phyloP scores from a whole-genome alignment of 2,113 vertebrate species.

The Kryptolebias marmoratus region DNA sequence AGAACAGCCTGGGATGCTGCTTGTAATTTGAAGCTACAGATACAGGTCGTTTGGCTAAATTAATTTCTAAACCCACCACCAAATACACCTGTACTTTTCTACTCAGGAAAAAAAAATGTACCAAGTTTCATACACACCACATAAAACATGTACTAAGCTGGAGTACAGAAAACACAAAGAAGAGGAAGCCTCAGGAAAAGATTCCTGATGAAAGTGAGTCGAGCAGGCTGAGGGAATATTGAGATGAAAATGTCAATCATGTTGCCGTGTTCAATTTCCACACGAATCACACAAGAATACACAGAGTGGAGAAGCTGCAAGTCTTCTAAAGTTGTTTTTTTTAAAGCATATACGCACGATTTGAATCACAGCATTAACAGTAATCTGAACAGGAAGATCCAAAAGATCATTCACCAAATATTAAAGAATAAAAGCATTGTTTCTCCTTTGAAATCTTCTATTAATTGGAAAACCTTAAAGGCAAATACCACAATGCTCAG shows the following conservation, averaged over 20 bases:
- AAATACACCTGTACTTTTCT: slow-evolving; percentile 36
- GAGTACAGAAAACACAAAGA: slow-evolving; percentile 19
- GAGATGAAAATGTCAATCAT: slow-evolving; percentile 32
- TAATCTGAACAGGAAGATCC: slow-evolving; percentile 38
- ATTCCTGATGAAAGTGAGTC: slow-evolving; percentile 15
- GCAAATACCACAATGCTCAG: not conserved
- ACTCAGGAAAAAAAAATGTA: slow-evolving; percentile 44
- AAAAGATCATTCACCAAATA: slow-evolving; percentile 28
- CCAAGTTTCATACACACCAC: not conserved
- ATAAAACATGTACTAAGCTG: slow-evolving; percentile 1
- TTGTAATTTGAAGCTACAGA: slow-evolving; percentile 57
- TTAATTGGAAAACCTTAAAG: slow-evolving; percentile 26
- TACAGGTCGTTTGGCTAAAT: slow-evolving; percentile 54
- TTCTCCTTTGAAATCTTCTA: slow-evolving; percentile 26
- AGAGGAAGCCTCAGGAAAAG: slow-evolving; percentile 25
- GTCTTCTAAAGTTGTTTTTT: not conserved
- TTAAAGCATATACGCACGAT: not conserved
- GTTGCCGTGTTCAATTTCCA: slow-evolving; percentile 20
- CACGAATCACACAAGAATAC: not conserved
- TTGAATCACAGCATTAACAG: slow-evolving; percentile 11
- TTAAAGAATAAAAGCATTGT: slow-evolving; percentile 17
- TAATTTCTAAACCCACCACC: slow-evolving; percentile 40
- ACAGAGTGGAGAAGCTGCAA: not conserved
- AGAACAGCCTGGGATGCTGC: slow-evolving; percentile 30
- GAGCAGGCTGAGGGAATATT: slow-evolving; percentile 10